phyloP scores from a whole-genome alignment of 2,797 vertebrate genomes.

The Nannoperca australis region DNA sequence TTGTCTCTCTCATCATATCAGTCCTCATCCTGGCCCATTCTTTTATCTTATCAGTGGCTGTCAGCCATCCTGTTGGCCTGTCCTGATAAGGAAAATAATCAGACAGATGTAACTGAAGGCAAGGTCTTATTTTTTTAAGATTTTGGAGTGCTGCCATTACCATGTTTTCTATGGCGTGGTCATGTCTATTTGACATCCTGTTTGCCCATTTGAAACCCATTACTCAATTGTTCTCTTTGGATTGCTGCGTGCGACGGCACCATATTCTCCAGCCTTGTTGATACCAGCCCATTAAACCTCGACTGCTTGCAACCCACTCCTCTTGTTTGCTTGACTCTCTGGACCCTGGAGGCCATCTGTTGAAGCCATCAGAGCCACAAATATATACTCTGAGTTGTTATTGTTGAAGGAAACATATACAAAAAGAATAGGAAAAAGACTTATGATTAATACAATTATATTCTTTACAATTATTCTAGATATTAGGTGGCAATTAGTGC shows the following conservation, averaged over 20 bases:
- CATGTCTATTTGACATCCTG: slow-evolving; percentile 46
- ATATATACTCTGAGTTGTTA: not conserved
- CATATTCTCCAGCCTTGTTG: slow-evolving; percentile 33
- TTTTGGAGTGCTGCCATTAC: slow-evolving; percentile 41
- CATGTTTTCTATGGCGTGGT: slow-evolving; percentile 34
- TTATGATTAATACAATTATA: not conserved
- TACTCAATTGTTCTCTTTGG: slow-evolving; percentile 60
- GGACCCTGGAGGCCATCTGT: slow-evolving; percentile 41
- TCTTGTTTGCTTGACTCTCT: slow-evolving; percentile 33
- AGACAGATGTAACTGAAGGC: slow-evolving; percentile 28
- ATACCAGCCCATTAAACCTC: slow-evolving; percentile 18
- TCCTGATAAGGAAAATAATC: slow-evolving; percentile 22
- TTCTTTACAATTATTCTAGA: slow-evolving; percentile 2
- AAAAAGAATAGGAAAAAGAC: not conserved
- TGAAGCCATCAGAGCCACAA: slow-evolving; percentile 39
- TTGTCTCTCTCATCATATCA: slow-evolving; percentile 13
- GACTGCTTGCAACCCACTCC: not conserved
- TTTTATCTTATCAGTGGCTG: slow-evolving; percentile 44
- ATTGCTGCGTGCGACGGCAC: slow-evolving; percentile 22
- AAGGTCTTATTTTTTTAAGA: slow-evolving; percentile 34
- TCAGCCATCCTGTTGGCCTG: slow-evolving; percentile 49
- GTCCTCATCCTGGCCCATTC: slow-evolving; percentile 9
- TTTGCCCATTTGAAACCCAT: slow-evolving; percentile 45
- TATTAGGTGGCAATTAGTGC: not conserved
- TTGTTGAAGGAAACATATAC: not conserved